Evolutionary conservation across 2,113 vertebrate genomes (phyloP).

Genomic region (Casuarius casuarius): DNA sequence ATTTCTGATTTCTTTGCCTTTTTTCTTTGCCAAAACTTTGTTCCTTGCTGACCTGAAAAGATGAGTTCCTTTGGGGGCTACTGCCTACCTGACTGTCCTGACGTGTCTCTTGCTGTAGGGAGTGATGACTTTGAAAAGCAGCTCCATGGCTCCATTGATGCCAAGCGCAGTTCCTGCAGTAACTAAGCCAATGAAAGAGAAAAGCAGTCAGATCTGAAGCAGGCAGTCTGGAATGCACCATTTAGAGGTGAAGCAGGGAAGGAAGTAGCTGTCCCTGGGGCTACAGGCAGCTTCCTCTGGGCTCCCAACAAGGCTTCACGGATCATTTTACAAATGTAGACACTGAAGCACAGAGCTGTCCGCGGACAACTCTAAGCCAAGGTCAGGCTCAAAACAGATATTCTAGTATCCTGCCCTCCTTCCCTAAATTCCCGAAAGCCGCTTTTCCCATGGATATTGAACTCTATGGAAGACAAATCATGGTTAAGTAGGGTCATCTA

Average conservation of each 20-base stretch:
- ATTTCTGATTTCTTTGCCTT: conserved; percentile 52
- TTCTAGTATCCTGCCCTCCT: neutral
- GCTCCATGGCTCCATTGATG: conserved; percentile 85
- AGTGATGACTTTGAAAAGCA: conserved; percentile 86
- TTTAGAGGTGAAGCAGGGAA: neutral
- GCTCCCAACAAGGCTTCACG: neutral
- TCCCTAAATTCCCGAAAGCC: neutral
- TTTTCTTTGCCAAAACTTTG: conserved; percentile 42
- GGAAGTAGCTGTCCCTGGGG: neutral
- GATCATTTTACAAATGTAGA: neutral
- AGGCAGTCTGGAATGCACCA: neutral
- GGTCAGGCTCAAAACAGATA: neutral
- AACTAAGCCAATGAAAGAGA: conserved; percentile 74
- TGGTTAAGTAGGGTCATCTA: neutral
- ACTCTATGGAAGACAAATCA: neutral
- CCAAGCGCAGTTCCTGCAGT: conserved; percentile 84
- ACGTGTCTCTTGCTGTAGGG: conserved; percentile 80
- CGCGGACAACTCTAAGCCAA: neutral
- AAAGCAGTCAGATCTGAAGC: conserved; percentile 21
- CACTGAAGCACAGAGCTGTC: neutral
- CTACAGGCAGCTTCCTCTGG: neutral
- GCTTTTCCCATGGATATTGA: neutral
- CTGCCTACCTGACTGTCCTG: conserved; percentile 85
- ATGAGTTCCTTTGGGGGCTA: conserved; percentile 1
- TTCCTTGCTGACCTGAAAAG: conserved; percentile 40